Evolutionary conservation across 2,888 invertebrate genomes (phyloP), one percentile per base, ranked within the genome.

Genomic region (Scaptomyza caliginosa): DNA sequence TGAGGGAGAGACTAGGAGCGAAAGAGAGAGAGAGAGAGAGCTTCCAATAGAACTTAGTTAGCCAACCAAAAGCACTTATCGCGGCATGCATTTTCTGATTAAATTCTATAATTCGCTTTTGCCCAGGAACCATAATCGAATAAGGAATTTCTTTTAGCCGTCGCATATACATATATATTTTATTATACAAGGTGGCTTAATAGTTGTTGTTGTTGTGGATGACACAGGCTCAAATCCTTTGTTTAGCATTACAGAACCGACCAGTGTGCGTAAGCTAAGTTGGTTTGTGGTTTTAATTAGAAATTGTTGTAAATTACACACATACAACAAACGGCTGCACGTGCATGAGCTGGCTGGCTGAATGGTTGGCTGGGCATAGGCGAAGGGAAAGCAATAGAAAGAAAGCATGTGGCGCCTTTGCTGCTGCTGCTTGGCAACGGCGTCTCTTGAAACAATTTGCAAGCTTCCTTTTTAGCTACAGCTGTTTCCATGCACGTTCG

Each of bases 401-500:
- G 42, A 30, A 17, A 17, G 17, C 11, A 21, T 24, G 10, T 23
- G 38, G 19, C 30, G 28, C 51, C 40, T 34, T 13, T 42, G 43
- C 26, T 13, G 21, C 43, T 13, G 24, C 21, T 64, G 64, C 72
- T 43, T 72, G 52, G 52, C 68, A 72, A 72, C 72, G 58, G 67
- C 67, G 54, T 59, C 52, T 34, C 24, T 23, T 24, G 3, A 19
- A 55, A 58, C 38, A 43, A 10, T 43, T 57, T 45, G 39, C 46
- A n/a, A 45, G 43, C 43, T 55, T 72, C 64, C 40, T 50, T 62
- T 8, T 43, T 23, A 34, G 49, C 40, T 49, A 68, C 77, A 78
- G 77, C 80, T 78, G 79, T 79, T 79, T 73, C 46, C 66, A 66
- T 60, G 72, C 68, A 65, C 50, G 58, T 56, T 48, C 13, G 21